Evolutionary conservation across 2,888 invertebrate species (phyloP), one percentile per base, ranked within the genome.

Genomic region (Oxytorus armatus): DNA sequence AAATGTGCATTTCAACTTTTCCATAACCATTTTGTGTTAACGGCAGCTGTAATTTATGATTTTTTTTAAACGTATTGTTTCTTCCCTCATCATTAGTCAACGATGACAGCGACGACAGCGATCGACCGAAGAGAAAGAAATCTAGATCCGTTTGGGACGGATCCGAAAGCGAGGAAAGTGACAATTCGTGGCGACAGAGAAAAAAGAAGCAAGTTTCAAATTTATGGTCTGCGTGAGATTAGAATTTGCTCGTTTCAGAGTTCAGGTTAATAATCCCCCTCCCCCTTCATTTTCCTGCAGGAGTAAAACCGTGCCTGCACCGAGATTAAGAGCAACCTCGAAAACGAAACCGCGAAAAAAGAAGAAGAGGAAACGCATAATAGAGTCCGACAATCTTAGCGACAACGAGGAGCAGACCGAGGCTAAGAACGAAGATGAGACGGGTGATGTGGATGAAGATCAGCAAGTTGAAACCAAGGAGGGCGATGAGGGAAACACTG

Each of bases 81-180:
- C 16, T 42, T 18, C 25, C 25, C 5, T 61, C n/a, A 18, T 61
- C n/a, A 0, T 85, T 86, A 91, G 91, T 93, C 75, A 93, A 95
- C 76, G 93, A 93, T 80, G 93, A 93, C 76, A 92, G 92, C 81
- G 94, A 94, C 66, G 94, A 94, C n/a, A 94, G 94, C 81, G 93
- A 93, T 73, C 92, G 92, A 2, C 93, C 93, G 16, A 93, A 93
- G 77, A 92, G 92, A 70, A 94, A 93, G 86, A 94, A 94, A 81
- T 94, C 94, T 72, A 93, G 93, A 84, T 93, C 93, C 0, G 93
- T 93, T 75, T 95, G 94, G 92, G 93, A 93, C 29, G 94, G 94
- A 69, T 93, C 94, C 0, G 93, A 94, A 65, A 93, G 93, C 47
- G 94, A 94, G 66, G 95, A 94, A 65, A 94, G 94, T 51, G 95